Conservation (phyloP, 2,113 vertebrate genomes). For the Cricetomys ansorgei region DNA sequence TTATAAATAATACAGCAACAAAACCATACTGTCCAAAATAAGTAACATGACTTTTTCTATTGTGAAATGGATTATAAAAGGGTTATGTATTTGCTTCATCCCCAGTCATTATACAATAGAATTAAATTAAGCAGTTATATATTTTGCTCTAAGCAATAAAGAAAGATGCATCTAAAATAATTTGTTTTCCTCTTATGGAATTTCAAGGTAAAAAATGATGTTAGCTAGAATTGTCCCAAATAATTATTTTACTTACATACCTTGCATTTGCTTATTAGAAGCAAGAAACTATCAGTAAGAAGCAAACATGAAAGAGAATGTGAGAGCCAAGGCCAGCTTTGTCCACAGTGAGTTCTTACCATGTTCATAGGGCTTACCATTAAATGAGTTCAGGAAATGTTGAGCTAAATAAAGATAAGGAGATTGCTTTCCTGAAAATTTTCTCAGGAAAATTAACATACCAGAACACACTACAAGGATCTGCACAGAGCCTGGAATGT, state of each 20-base stretch:
- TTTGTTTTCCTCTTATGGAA: neutral
- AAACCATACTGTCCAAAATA: neutral
- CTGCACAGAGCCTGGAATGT: neutral
- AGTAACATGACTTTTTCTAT: slow-evolving; percentile 1
- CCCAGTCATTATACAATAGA: neutral
- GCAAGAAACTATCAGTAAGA: slow-evolving; percentile 21
- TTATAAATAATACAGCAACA: neutral
- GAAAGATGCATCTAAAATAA: slow-evolving; percentile 5
- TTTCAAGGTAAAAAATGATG: slow-evolving; percentile 1
- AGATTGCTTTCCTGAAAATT: slow-evolving; percentile 6
- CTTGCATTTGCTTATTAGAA: neutral
- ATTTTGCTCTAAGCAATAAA: slow-evolving; percentile 20
- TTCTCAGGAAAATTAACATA: slow-evolving; percentile 44
- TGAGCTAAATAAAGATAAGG: slow-evolving; percentile 57
- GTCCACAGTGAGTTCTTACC: neutral
- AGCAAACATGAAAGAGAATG: neutral
- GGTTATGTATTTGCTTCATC: slow-evolving; percentile 29
- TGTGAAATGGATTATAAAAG: neutral
- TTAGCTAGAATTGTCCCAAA: neutral
- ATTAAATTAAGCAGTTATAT: slow-evolving; percentile 1
- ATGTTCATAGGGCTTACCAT: neutral
- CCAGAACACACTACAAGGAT: neutral
- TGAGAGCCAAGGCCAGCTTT: neutral
- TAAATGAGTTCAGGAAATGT: slow-evolving; percentile 26
- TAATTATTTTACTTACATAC: neutral